Conservation (phyloP, 2,113 vertebrate species). For the Ochotona curzoniae region DNA sequence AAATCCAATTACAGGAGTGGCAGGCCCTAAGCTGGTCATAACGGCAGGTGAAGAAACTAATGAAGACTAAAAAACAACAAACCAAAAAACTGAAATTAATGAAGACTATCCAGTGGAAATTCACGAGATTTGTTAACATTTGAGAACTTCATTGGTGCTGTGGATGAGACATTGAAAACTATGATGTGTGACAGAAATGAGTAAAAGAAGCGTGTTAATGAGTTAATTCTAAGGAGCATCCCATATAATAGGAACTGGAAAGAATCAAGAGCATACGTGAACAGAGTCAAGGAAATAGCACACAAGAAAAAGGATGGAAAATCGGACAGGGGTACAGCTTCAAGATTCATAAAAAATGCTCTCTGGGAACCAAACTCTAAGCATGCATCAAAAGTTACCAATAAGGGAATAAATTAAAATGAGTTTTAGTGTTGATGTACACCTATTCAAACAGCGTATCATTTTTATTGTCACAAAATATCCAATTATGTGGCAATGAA, state of each 20-base stretch:
- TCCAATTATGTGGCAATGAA: conserved; percentile 55
- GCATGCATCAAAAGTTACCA: conserved; percentile 77
- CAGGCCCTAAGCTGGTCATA: conserved; percentile 60
- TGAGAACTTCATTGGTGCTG: conserved; percentile 89
- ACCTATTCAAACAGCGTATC: conserved; percentile 43
- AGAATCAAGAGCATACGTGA: conserved; percentile 96
- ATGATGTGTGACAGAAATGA: conserved; percentile 93
- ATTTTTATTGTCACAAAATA: conserved; percentile 57
- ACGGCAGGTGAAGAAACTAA: conserved; percentile 85
- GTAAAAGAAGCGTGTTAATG: conserved; percentile 88
- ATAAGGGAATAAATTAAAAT: conserved; percentile 86
- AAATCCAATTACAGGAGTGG: background rate
- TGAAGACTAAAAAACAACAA: no score
- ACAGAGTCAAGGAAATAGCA: conserved; percentile 95
- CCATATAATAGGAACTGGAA: conserved; percentile 88
- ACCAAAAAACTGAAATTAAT: no score
- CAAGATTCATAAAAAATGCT: conserved; percentile 93
- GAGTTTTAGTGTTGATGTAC: conserved; percentile 46
- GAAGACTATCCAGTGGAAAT: conserved; percentile 97
- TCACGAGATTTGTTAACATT: conserved; percentile 92
- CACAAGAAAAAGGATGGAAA: conserved; percentile 93
- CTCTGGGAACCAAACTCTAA: conserved; percentile 90
- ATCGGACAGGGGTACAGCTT: conserved; percentile 92
- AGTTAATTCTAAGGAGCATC: no score
- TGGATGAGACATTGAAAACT: conserved; percentile 92